Evolutionary conservation across 2,888 invertebrate species (phyloP), one percentile per base, ranked within the genome.

Genomic region (Campoletis raptor): DNA sequence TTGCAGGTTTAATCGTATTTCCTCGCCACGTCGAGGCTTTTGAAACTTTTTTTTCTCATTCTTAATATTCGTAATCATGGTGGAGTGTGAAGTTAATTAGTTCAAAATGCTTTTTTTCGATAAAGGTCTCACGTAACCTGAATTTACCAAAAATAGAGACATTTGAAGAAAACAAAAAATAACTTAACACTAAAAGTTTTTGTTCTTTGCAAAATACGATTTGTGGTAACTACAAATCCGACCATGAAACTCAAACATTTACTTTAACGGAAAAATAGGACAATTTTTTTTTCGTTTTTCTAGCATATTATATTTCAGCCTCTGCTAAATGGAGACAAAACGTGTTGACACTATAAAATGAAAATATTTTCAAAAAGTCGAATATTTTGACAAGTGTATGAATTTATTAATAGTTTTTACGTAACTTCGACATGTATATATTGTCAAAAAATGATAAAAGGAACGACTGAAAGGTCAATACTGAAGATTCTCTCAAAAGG

Each of bases 1-100:
- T 37, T 85, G 72, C 83, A 48, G 40, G 36, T 67, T 70, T 54
- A 67, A 67, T 24, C 37, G 48, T 48, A 76, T 42, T 73, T 57
- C 21, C 30, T 72, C 52, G 61, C 64, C 4, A 67, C 52, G 69
- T 61, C 69, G 21, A 54, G 45, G 15, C 45, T 8, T 24, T 61
- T 45, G 0, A 36, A 15, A 40, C 7, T 54, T 21, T 1, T 36
- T 40, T 40, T 54, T 7, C 40, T 6, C 36, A 15, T 54, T 54
- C 37, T 36, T 30, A 30, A 48, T 48, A 24, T 24, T 30, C 45
- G 48, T 24, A 18, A 48, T 45, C 15, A 70, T 24, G 9, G 9
- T 15, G 4, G 12, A 70, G 45, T 12, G 12, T 21, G 0, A 40
- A 21, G 42, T 40, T 61, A 15, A 30, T 61, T 61, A 24, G 30